Evolutionary conservation across 1,140 invertebrate genomes (phyloP), one percentile per base, ranked within the genome.

Genomic region (Nixonia krombeini): DNA sequence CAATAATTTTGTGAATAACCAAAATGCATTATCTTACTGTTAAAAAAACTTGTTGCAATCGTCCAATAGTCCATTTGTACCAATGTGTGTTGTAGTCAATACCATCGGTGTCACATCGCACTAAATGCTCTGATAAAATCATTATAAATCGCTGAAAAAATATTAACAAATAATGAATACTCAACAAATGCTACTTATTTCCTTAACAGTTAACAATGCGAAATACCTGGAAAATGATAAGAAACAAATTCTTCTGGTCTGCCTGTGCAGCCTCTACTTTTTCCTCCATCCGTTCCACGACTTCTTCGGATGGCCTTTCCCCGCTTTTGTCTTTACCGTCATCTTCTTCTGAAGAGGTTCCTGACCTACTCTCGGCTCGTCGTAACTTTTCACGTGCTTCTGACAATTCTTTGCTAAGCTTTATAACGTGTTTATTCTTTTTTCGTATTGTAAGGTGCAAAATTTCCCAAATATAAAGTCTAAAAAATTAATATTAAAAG

Each of bases 381-480:
- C 91, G 88, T 2, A 95, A 80, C 74, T 94, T 94, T 63, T 96
- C 95, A 55, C 94, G 89, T 0, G 95, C 92, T 57, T 97, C 95
- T 38, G 88, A 88, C 16, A 98, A 86, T 81, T 99, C 96, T 45
- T 88, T 81, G 85, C 86, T 89, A 35, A 98, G 83, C 77, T 96
- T 94, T 0, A 91, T 90, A 0, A 99, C 96, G 76, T 98, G 95
- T 79, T 96, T 96, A 75, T 94, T 96, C 92, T 98, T 98, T 85
- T 98, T 98, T 68, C 94, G 92, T 56, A 99, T 97, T 0, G 96
- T 98, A 37, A 96, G 85, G 84, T 99, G 96, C 8, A 99, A 86
- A 47, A 99, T 95, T 86, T 99, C 97, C 97, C 97, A 99, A n/a
- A 98, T 89, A 78, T 96, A 98, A 71, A 93, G 90, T 73, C 91